These are phyloP conservation scores for Muscicapa comitata DNA, from an alignment of 2,797 vertebrate species.

Conservation along the genomic window DNA sequence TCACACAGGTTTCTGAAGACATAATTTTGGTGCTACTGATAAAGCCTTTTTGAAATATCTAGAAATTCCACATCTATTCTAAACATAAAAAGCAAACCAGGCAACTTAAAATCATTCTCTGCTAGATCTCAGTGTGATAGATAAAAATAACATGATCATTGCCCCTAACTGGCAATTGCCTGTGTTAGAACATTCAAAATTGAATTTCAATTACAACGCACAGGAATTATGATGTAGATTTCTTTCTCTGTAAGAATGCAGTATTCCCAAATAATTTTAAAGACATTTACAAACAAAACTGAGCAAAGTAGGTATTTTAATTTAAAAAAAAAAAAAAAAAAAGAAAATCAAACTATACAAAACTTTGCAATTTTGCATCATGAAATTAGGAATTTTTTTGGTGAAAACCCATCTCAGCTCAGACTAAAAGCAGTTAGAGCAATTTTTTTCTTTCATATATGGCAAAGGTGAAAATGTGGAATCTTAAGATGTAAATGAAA, in stretches of 20 bases:
- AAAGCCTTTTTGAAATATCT: background rate
- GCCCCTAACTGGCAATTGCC: background rate
- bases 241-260: background rate
- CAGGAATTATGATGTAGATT: background rate
- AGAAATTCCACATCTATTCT: background rate
- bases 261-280: background rate
- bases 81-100: background rate
- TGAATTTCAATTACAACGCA: background rate
- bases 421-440: background rate
- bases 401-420: background rate
- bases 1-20: background rate
- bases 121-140: background rate
- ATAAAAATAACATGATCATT: background rate
- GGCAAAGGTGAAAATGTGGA: background rate
- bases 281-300: background rate
- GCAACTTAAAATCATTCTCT: background rate
- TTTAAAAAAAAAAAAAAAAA: background rate
- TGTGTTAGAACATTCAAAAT: background rate
- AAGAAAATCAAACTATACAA: background rate
- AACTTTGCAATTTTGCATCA: background rate
- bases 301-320: background rate
- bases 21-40: background rate
- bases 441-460: background rate
- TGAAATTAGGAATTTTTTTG: background rate
- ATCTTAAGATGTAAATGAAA: background rate